Evolutionary conservation across 2,888 invertebrate species (phyloP), one percentile per base, ranked within the genome.

Genomic region (Axea sp.): DNA sequence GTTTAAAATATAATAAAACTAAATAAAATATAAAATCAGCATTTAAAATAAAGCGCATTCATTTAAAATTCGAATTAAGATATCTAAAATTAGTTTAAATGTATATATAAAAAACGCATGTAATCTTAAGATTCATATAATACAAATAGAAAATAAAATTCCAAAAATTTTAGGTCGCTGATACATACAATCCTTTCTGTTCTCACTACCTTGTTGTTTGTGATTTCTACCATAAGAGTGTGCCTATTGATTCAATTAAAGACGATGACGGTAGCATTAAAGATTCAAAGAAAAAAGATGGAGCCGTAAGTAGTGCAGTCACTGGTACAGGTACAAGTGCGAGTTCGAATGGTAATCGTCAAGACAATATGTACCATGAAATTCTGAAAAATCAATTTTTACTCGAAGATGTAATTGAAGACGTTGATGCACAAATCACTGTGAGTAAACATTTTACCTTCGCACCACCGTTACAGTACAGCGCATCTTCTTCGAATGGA

Each of bases 161-260:
- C n/a, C n/a, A n/a, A n/a, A n/a, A n/a, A n/a, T n/a, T n/a, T n/a
- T 45, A 73, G 73, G 75, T 75, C 7, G 75, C 84, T 77, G 74
- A 86, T 80, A 80, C 83, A 77, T 78, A 83, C 78, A 85, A 76
- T 75, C 83, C 78, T 72, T 82, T 80, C 59, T 86, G 72, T 77
- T 82, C 78, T 65, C 84, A 83, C 76, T 93, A 92, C 84, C 88
- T 93, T 39, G 89, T 93, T 9, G 90, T 93, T 0, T 93, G 93
- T 75, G 93, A 93, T 80, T 93, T 93, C 88, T 91, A 92, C 83
- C 92, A 92, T 80, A 91, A 91, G 39, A 82, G 88, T 11, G 87
- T 89, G 0, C 89, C 89, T 0, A 88, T 89, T 1, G 89, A 90
- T 12, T 87, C 90, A 0, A 88, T 76, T 3, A 86, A 86, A 51